Base-by-base conservation (phyloP, 2,888 invertebrate species). In the Tolmerus cingulatus region DNA sequence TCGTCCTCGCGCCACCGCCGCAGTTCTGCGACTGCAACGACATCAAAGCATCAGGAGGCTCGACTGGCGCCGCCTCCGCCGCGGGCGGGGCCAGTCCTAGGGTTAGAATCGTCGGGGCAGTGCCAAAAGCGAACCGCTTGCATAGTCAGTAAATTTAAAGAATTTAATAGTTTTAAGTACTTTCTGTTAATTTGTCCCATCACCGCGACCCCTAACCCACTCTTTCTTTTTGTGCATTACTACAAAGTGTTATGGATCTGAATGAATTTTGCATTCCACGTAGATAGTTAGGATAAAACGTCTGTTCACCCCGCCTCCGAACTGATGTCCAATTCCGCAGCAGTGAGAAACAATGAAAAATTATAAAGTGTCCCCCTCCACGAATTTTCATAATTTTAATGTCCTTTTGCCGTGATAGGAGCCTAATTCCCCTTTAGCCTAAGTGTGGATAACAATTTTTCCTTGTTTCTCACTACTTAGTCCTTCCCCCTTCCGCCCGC, bases 1-100 rank as follows among this genome's bases (percentile, higher is more conserved):
- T 95, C 85, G 94, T 97, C 19, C 93, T 96, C 89, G 97, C 97
- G 34, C 97, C 97, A 57, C 98, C 97, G 55, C 97, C 97, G 57
- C 97, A 98, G 93, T 98, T 98, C 93, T 97, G 96, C 92, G 97
- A 97, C 93, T 92, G 92, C 89, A 94, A 94, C 89, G 94, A 94
- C 90, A 93, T 93, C 74, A 93, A 92, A 89, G 89, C 90, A 76
- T 88, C 89, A 77, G 90, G 90, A 51, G 91, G 90, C 82, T 55
- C 82, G 88, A 91, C 90, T 23, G 90, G 89, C 88, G 92, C 74
- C 81, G 66, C 66, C 66, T 66, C 66, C 23, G 74, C 66, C 55
- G 74, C 79, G 14, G 87, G 27, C 74, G 88, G 87, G 86, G 88
- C 90, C 84, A 90, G 89, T 89, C 89, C 89, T 86, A 94, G 96